Base-by-base conservation (phyloP, 2,888 invertebrate species). In the Coleophora flavipennella region DNA sequence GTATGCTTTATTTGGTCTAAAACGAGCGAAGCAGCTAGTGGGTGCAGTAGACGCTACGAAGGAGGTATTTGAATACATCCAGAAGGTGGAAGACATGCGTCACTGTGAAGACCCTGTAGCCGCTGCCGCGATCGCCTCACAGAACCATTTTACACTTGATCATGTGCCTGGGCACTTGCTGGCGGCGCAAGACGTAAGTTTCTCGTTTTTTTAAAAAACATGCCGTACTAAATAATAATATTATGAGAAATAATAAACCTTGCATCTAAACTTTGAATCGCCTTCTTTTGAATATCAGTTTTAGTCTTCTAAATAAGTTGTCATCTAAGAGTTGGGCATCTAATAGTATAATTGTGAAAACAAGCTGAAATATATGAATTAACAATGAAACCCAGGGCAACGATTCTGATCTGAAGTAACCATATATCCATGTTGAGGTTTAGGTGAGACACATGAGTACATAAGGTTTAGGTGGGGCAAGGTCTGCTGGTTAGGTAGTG, bases 131-230 rank as follows among this genome's bases (percentile, higher is more conserved):
- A 63, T 90, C 11, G 74, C 87, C 1, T 65, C 75, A 40, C 67
- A 74, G 31, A 66, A 88, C 46, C 71, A 86, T 35, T 87, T 91
- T 35, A 87, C 86, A 8, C 70, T 92, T 31, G 89, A 90, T 51
- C 91, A 92, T 63, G 85, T 93, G n/a, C 91, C 92, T 39, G 88
- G 89, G 6, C 85, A 86, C 55, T 70, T 91, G 44, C 72, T 91
- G 33, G 91, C 90, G 50, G 85, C 88, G 33, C 85, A 85, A 60
- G 84, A 86, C 59, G 90, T 91, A 69, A 67, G 83, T 34, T 26
- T n/a, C 8, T 13, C 13, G 1, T 34, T 7, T 33, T 4, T 20
- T 6, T 20, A 6, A 4, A 20, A 20, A 4, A 20, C 6, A 20
- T 20, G 8, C 4, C 29, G 10, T 9, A 2, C 29, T n/a, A 9